Base-by-base conservation (phyloP, 2,888 invertebrate species). In the Melangyna quadrimaculata region DNA sequence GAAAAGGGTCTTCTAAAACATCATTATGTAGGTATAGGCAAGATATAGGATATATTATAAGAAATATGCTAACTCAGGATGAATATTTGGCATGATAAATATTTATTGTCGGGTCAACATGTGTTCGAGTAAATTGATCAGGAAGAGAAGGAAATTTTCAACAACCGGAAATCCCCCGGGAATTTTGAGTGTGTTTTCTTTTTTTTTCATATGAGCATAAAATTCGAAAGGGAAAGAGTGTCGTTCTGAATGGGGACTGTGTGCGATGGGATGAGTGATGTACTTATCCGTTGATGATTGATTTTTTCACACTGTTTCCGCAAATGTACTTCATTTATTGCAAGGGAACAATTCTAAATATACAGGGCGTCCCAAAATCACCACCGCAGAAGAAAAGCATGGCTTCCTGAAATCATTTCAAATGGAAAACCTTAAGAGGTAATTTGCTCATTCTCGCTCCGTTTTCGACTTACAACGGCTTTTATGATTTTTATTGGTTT, bases 81-180 rank as follows among this genome's bases (percentile, higher is more conserved):
- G 72, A 57, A 65, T 53, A 55, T 65, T 63, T 53, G 32, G 51
- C 35, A 59, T 55, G 55, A 70, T 73, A 73, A 73, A 78, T 78
- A 78, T 81, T 77, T 81, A 81, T 81, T 77, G 77, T 48, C n/a
- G 45, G 63, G 53, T 55, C 63, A 80, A 69, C 70, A 63, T 45
- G 75, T 75, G 70, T 70, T 35, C 19, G 12, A 67, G 48, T 35
- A 57, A 59, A 69, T 69, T 79, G 73, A 63, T 45, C 71, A 78
- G 63, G 53, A 53, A 24, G 51, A 35, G 19, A 48, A 43, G 61
- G 61, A 78, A 51, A 71, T 78, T 77, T 77, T 45, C n/a, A 69
- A 69, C 51, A 59, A 40, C 27, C 51, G 40, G 59, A 51, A 48
- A 77, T 69, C 69, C 69, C 22, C 17, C 35, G 37, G 59, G 35